These are phyloP conservation scores for Blastobasis lacticolella DNA, from an alignment of 2,888 invertebrate genomes.

Conservation along the genomic window DNA sequence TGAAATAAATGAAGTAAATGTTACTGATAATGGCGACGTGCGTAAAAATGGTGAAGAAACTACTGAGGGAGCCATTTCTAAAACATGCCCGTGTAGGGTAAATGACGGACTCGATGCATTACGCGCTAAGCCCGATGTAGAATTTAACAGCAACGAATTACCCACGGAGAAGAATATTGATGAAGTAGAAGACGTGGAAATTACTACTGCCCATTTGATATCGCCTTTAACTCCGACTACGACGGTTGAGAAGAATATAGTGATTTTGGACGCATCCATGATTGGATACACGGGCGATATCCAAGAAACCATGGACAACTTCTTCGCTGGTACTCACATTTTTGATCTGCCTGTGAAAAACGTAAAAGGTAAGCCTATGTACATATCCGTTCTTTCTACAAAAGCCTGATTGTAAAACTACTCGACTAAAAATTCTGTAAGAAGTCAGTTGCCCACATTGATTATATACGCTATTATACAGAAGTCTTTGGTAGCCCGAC, in stretches of 20 bases:
- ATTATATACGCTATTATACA: no score
- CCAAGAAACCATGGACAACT: constrained; percentile 45
- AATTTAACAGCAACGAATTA: background rate
- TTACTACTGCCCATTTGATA: background rate
- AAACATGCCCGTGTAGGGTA: background rate
- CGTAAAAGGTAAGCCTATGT: background rate
- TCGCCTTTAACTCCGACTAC: background rate
- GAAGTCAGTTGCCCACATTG: no score
- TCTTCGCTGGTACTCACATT: constrained; percentile 51
- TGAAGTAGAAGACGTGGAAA: background rate
- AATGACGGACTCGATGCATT: background rate
- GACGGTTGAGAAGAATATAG: constrained; percentile 20
- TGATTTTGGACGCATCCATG: constrained; percentile 38
- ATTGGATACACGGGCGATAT: constrained; percentile 30
- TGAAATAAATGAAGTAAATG: background rate
- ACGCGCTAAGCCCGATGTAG: background rate
- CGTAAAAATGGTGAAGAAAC: no score
- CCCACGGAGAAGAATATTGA: background rate
- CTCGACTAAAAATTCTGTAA: no score
- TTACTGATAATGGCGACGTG: no score
- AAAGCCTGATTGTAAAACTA: no score
- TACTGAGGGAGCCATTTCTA: no score
- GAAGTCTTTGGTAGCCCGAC: no score
- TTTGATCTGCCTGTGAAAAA: constrained; percentile 34
- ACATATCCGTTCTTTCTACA: background rate